Base-by-base conservation (phyloP, 2,888 invertebrate genomes). In the Thysanoteuthis rhombus region DNA sequence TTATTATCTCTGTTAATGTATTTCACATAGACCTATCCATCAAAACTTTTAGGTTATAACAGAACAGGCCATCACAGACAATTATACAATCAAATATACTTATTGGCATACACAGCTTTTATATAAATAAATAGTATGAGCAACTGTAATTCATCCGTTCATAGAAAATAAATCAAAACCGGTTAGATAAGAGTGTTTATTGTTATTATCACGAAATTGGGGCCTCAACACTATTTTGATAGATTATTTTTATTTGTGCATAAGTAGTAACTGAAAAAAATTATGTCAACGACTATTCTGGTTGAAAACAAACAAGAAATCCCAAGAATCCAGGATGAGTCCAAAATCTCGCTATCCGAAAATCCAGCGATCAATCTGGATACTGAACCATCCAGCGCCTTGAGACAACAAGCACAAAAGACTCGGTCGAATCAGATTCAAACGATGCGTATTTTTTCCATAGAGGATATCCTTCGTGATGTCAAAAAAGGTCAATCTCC, bases 391-490 rank as follows among this genome's bases (percentile, higher is more conserved):
- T 16, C 10, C 0, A n/a, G 36, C n/a, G 4, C 16, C 1, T 25
- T 10, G 16, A n/a, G n/a, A 58, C 58, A 58, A 25, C 25, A 25
- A 32, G 32, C 32, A 6, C 58, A 58, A 58, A 25, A 25, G 58
- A 58, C 25, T 32, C 58, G 32, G 32, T 2, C 58, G n/a, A 75
- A 75, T 36, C 75, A 75, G 5, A 36, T 22, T 25, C 93, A 58
- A n/a, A 36, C 36, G 4, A 28, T 58, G 28, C 47, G 93, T 28
- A 52, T 93, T 93, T 36, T 93, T 39, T 93, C 93, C 25, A 93
- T 93, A 10, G 93, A 93, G 38, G 93, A 93, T 39, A 93, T 93
- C 36, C 93, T 93, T 28, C 52, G 93, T 3, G 93, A 93, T 39
- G 58, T 39, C 40, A n/a, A 39, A 28, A 91, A 22, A 32, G 28